Percentiles rank a stretch among this genome's conserved stretches.
These are phyloP conservation scores for Botrylloides violaceus DNA, from an alignment of 23 tunicate species.

Conservation along the genomic window DNA sequence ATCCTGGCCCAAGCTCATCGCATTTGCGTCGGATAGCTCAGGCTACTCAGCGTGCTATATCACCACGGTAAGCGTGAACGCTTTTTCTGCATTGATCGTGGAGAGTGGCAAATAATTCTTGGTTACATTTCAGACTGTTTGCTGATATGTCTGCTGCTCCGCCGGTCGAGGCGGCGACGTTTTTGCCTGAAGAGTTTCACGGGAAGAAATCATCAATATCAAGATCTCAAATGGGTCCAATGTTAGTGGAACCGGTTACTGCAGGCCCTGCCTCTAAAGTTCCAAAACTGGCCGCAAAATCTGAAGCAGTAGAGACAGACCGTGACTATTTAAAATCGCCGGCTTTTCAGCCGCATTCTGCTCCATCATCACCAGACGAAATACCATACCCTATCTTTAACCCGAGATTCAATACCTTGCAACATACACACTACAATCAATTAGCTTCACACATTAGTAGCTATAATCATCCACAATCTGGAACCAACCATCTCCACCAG, in stretches of 20 bases:
- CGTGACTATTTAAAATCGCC: neutral
- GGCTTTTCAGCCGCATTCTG: conserved; percentile 5
- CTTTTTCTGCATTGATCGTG: neutral
- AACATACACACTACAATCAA: conserved; percentile 19
- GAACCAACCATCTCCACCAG: conserved; percentile 28
- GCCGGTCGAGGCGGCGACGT: neutral
- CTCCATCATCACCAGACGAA: conserved; percentile 23
- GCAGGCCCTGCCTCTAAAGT: conserved; percentile 12
- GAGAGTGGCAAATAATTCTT: too few species aligned
- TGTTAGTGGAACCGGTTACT: neutral
- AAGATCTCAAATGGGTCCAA: neutral
- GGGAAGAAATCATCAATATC: neutral
- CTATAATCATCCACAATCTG: conserved; percentile 11
- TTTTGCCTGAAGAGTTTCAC: neutral
- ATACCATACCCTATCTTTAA: conserved; percentile 13
- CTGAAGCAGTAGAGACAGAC: neutral
- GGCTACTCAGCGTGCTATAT: neutral
- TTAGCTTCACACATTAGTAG: conserved; percentile 20
- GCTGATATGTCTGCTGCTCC: neutral
- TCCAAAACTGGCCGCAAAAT: conserved; percentile 13
- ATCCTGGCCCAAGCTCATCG: neutral
- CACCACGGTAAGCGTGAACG: conserved; percentile 7
- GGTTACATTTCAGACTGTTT: neutral
- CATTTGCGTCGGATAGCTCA: neutral
- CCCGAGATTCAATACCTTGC: conserved; percentile 12